Evolutionary conservation across 2,797 vertebrate species (phyloP).

Genomic region (Enteromius unitaeniatus): DNA sequence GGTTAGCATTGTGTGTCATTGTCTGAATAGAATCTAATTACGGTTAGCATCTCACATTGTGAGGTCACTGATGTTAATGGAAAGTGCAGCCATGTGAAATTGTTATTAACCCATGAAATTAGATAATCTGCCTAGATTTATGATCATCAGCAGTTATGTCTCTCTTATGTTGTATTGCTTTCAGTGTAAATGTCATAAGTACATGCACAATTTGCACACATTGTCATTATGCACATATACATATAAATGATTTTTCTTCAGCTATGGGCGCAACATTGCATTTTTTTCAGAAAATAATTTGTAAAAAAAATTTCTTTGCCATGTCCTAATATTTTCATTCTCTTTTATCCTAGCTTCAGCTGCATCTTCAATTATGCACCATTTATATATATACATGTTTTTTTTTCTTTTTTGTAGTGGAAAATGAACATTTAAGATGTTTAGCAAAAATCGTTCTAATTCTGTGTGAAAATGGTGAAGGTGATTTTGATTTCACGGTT

Average conservation of each 20-base stretch:
- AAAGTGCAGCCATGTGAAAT: slow-evolving; percentile 48
- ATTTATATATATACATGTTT: too few species aligned
- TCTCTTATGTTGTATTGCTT: not conserved
- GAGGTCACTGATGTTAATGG: slow-evolving; percentile 57
- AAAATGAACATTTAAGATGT: not conserved
- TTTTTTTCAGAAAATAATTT: not conserved
- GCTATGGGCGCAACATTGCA: not conserved
- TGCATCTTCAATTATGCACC: not conserved
- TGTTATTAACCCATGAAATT: slow-evolving; percentile 59
- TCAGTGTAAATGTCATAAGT: not conserved
- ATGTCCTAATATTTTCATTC: not conserved
- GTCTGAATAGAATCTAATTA: slow-evolving; percentile 38
- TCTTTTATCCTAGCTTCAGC: not conserved
- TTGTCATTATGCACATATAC: too few species aligned
- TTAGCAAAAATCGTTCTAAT: not conserved
- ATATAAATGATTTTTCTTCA: not conserved
- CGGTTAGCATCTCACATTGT: slow-evolving; percentile 29
- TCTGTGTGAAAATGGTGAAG: not conserved
- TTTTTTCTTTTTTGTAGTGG: not conserved
- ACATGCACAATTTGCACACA: not conserved
- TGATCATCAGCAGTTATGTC: slow-evolving; percentile 17
- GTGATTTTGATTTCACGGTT: not conserved
- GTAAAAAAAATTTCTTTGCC: not conserved
- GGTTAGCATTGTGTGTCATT: slow-evolving; percentile 8
- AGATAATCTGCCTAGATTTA: slow-evolving; percentile 46